Base-by-base conservation (phyloP, 1,140 invertebrate species). In the Drosophila jambulina region DNA sequence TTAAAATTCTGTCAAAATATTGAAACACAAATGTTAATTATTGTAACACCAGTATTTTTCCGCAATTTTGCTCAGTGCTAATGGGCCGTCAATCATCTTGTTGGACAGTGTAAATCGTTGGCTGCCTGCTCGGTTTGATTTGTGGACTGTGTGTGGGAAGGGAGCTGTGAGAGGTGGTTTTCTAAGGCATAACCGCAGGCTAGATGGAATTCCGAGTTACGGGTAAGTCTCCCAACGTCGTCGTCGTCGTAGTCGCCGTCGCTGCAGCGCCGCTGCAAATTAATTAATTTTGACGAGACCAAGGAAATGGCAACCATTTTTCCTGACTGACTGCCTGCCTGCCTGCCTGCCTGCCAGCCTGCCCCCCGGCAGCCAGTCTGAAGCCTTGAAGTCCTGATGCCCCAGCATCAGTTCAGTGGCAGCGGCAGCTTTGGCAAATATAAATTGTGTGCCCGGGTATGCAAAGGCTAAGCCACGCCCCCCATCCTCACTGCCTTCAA, bases 201-300 rank as follows among this genome's bases (percentile, higher is more conserved):
- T 82, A 74, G 75, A 78, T 78, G 75, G 75, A 63, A 75, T 54
- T 71, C 36, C 32, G 38, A 38, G 71, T 27, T 25, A 56, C 36
- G 53, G 53, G 15, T 38, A 61, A 60, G 53, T 29, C 62, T 36
- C 15, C 38, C 69, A 75, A 74, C 77, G 74, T 60, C 67, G 74
- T 19, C 27, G 75, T 43, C 40, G 74, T 70, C 57, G 78, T 13
- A 13, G 34, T 62, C 54, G 77, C 67, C 84, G 64, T 48, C 34
- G 59, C 54, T 60, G 59, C 43, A 57, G 67, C 62, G 56, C 45
- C 60, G 77, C 80, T 79, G 78, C 75, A 88, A 88, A 88, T 88
- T 88, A 88, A 88, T 88, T 88, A 88, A 88, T 88, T 88, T 88
- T 88, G 85, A 90, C 85, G 85, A 90, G 82, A 46, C 77, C 53